Percentiles rank a stretch among this genome's conserved stretches.
phyloP scores from a whole-genome alignment of 2,113 vertebrate genomes.

The Eptesicus fuscus region DNA sequence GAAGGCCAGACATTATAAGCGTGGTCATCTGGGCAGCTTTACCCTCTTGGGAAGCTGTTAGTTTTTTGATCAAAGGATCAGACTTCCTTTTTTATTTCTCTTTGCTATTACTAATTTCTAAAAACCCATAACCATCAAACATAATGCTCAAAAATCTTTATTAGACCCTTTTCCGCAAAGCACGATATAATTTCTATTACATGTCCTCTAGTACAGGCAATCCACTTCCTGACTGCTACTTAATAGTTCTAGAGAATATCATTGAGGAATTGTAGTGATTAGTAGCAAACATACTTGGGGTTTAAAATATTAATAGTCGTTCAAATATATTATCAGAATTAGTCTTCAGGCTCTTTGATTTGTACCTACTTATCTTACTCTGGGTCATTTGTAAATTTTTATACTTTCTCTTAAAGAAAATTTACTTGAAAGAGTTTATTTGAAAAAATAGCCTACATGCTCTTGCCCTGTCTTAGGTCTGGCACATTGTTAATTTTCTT shows the following conservation, averaged over 20 bases:
- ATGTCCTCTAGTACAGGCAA: neutral
- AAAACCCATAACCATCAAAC: neutral
- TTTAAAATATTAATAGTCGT: neutral
- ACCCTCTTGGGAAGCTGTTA: too few relatives aligned
- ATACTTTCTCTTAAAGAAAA: neutral
- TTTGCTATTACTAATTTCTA: neutral
- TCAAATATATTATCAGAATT: neutral
- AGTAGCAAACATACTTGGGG: neutral
- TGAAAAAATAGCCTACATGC: neutral
- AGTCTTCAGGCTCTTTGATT: neutral
- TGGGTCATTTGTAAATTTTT: neutral
- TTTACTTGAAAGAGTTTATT: neutral
- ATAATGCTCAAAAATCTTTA: neutral
- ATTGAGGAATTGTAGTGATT: neutral
- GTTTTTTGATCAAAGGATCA: too few relatives aligned
- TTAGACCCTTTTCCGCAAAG: neutral
- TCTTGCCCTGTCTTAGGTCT: neutral
- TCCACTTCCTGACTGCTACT: neutral
- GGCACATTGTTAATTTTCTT: constrained; percentile 51
- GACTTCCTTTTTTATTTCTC: neutral
- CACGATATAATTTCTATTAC: neutral
- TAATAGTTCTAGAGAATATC: neutral
- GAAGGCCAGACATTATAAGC: too few relatives aligned
- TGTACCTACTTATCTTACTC: neutral
- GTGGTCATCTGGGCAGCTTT: too few relatives aligned